Base-by-base conservation (phyloP, 2,797 vertebrate genomes). In the Typhlichthys eigenmanni region DNA sequence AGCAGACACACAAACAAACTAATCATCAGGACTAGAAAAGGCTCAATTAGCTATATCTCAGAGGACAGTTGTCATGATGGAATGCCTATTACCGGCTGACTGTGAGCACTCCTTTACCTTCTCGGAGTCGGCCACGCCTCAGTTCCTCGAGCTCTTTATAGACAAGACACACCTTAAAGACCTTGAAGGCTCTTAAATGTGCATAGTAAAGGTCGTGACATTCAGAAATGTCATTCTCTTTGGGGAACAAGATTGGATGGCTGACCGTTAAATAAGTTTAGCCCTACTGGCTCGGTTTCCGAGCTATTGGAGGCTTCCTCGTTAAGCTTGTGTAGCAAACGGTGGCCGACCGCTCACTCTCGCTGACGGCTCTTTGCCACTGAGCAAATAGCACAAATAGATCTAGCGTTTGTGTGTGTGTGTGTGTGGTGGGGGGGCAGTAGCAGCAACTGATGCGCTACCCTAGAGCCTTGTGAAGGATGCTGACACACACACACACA, bases 221-320 rank as follows among this genome's bases (percentile, higher is more conserved):
- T 91, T 92, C 86, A 88, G 76, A 87, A 91, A 89, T 89, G 86
- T 76, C 86, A 91, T 87, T 82, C 76, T 87, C 87, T 89, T 84
- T 88, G 79, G 72, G 82, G 68, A 79, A 85, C 81, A 74, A 75
- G 81, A 71, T 80, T 73, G 72, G 79, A 82, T 76, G 76, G 74
- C 75, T 84, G 75, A 64, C 81, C 55, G 71, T 85, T 87, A 83
- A 89, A 87, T 86, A 83, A 84, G 86, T 76, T 87, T 85, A 80
- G 80, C 76, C 76, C 71, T 75, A 78, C 85, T 65, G 2, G 83
- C 84, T 87, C 61, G 48, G 74, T 87, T 81, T 84, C 70, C 5
- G 13, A 76, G 60, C 78, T 69, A 55, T 80, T 75, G 60, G 71
- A 38, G 34, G 59, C 51, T 32, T 80, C 75, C 58, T 71, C 16